Evolutionary conservation across 2,797 vertebrate genomes (phyloP).

Genomic region (Zalophus californianus): DNA sequence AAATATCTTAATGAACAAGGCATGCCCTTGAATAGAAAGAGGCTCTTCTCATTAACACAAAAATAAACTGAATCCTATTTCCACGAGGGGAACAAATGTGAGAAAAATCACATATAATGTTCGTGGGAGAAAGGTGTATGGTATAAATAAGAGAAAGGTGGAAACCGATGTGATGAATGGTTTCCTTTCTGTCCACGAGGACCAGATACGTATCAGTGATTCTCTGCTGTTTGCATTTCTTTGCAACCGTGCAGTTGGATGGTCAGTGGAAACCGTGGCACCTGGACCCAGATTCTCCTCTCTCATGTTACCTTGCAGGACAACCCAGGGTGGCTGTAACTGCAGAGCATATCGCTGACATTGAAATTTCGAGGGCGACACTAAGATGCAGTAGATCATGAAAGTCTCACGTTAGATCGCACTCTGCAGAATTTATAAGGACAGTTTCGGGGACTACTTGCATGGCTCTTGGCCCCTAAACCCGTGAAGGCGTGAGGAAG

Average conservation of each 20-base stretch:
- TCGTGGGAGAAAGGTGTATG: background rate
- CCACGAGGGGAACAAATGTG: background rate
- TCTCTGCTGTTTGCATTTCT: background rate
- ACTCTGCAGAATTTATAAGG: background rate
- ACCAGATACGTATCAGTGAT: background rate
- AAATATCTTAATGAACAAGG: background rate
- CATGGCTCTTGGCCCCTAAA: background rate
- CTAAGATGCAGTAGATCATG: background rate
- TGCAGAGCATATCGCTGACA: no score
- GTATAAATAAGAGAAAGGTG: background rate
- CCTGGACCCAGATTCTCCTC: background rate
- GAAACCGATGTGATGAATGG: background rate
- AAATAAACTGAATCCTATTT: background rate
- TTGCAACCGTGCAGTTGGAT: background rate
- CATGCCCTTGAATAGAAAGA: background rate
- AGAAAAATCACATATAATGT: background rate
- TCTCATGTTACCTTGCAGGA: background rate
- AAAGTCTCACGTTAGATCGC: background rate
- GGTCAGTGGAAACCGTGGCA: background rate
- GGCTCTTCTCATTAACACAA: background rate
- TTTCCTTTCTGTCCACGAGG: background rate
- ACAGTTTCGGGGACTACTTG: background rate
- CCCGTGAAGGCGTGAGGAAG: background rate
- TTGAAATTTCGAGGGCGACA: background rate
- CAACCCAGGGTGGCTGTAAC: background rate